These are phyloP conservation scores for Mesoclemmys tuberculata DNA, from an alignment of 2,113 vertebrate genomes.

Conservation along the genomic window DNA sequence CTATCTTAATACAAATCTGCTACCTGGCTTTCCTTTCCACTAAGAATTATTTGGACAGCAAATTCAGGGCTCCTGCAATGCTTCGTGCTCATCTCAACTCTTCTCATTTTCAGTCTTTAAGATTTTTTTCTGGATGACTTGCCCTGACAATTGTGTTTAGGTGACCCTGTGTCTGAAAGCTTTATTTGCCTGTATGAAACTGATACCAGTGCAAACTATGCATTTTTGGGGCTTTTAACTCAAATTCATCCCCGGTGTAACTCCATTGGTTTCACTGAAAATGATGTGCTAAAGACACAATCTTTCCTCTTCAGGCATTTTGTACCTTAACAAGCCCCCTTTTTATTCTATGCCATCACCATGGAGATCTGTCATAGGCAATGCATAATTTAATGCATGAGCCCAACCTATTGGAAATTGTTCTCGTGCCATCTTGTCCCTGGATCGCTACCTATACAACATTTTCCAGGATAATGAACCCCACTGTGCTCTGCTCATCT, in stretches of 20 bases:
- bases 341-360: not conserved
- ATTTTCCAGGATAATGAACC: not conserved
- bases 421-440: accelerated
- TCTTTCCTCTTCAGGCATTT: not conserved
- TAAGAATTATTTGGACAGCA: not conserved
- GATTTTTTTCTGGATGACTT: not conserved
- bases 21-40: not conserved
- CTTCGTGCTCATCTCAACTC: accelerated
- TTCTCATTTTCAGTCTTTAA: conserved; percentile 15
- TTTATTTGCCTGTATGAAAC: not conserved
- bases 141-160: not conserved
- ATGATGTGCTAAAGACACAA: not conserved
- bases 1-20: not conserved
- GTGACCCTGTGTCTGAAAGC: not conserved
- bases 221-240: not conserved
- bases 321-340: not conserved
- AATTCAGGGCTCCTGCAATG: not conserved
- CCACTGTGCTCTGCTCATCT: accelerated
- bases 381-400: not conserved
- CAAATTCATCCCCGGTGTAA: not conserved
- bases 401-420: not conserved
- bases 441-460: not conserved
- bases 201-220: not conserved
- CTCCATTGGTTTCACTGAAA: conserved; percentile 5
- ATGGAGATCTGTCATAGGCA: not conserved